Evolutionary conservation across 1,140 invertebrate genomes (phyloP), one percentile per base, ranked within the genome.

Genomic region (Lerema accius): DNA sequence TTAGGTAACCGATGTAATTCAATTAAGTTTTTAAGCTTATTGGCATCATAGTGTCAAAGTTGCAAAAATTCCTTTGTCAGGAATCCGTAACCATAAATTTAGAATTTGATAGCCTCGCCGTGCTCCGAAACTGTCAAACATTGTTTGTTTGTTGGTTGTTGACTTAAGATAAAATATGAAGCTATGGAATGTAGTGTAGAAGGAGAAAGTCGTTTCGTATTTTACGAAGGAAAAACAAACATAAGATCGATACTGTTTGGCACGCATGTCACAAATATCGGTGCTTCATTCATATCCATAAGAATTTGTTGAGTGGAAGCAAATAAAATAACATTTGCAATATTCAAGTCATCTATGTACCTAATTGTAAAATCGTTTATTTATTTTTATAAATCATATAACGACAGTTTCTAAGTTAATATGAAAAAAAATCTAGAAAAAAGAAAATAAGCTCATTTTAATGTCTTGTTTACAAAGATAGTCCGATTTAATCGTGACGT

Each of bases 111-210:
- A 11, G 10, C 35, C 10, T 37, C 7, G 35, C 11, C n/a, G n/a
- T 37, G 35, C 35, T 37, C 35, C 35, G n/a, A 37, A 37, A 37
- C 35, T 37, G 35, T 37, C 35, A 37, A 37, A 37, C 28, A 7
- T 32, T 32, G 35, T 32, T 6, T 11, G 35, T 37, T 37, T 37
- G 10, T 37, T 45, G 5, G 4, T 45, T 45, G 42, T 45, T 45
- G 42, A 45, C 16, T 45, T 1, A 19, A 45, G 42, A 45, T 45
- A 45, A 45, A 45, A 45, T 45, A 45, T 45, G 42, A 45, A 9
- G 42, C 42, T 45, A 4, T n/a, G 16, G 14, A 7, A 19, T 3
- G 2, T 10, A 5, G 16, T 45, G 4, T 13, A 1, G 35, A 4
- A 19, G 42, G 16, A 45, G 16, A 15, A 13, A 15, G 6, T 7